Evolutionary conservation across 2,888 invertebrate genomes (phyloP), one percentile per base, ranked within the genome.

Genomic region (Chelonus formosanus): DNA sequence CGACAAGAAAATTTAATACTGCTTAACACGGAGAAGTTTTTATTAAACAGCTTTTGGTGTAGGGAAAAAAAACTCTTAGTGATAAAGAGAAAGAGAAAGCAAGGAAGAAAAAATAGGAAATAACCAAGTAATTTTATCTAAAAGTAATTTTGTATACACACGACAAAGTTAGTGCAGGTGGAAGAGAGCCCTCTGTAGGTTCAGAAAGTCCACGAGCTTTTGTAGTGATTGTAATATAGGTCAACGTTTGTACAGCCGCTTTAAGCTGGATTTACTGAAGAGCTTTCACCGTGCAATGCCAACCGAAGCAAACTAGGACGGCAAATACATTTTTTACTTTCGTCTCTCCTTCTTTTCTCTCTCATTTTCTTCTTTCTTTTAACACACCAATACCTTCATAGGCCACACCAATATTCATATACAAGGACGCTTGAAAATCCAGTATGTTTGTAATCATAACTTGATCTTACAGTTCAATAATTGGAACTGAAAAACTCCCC

Each of bases 231-330:
- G 77, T 78, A 80, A 83, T 81, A 78, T 81, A 80, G 83, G 82
- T 82, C 82, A 82, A 80, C 78, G 80, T 83, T 83, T 82, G 80
- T 82, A 80, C 81, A 81, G 80, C 79, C 76, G 80, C 80, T 78
- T 80, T 77, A 79, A 82, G 82, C 80, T 78, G 81, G 79, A 81
- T 83, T 82, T 81, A 80, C 79, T 76, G 75, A 78, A 80, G 80
- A 79, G 81, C 80, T 81, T 81, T 77, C 74, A 74, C 75, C 77
- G 72, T 73, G 74, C 75, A 68, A 75, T 75, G 75, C 76, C 76
- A 76, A 78, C 78, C 78, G 74, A 75, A 74, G 76, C 79, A 78
- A 81, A 81, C 80, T 80, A 73, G 80, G 73, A 79, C 77, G 79
- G 77, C 75, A 80, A 82, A 83, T 81, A 82, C 73, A 79, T 80